phyloP scores from a whole-genome alignment of 2,113 vertebrate species.

The Syngnathus scovelli region DNA sequence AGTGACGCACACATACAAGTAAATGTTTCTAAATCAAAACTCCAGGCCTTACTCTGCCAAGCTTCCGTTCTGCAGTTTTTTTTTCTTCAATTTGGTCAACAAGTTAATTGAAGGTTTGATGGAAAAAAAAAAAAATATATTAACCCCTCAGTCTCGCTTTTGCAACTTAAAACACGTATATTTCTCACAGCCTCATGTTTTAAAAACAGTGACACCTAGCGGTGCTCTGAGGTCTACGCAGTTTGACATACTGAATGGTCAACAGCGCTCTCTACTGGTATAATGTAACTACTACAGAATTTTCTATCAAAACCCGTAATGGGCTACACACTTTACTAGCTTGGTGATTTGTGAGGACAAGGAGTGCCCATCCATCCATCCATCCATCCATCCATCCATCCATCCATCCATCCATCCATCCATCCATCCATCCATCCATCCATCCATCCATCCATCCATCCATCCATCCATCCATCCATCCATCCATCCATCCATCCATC shows the following conservation, averaged over 20 bases:
- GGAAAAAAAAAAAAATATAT: background rate
- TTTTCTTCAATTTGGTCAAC: slow-evolving; percentile 20
- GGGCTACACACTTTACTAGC: no score
- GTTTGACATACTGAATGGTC: background rate
- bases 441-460: no score
- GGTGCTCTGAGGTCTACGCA: slow-evolving; percentile 20
- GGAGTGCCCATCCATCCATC: no score
- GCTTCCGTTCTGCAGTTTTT: slow-evolving; percentile 36
- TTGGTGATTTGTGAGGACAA: no score
- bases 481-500: no score
- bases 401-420: no score
- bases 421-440: no score
- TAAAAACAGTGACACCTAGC: slow-evolving; percentile 56
- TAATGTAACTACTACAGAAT: background rate
- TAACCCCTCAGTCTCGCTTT: no score
- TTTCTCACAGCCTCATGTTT: background rate
- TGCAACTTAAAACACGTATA: no score
- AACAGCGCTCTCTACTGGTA: background rate
- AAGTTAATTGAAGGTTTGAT: slow-evolving; percentile 33
- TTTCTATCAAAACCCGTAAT: background rate
- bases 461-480: no score
- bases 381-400: no score
- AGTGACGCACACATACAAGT: background rate
- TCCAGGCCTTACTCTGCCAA: slow-evolving; percentile 51
- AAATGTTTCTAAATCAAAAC: slow-evolving; percentile 21